Conservation (phyloP, 2,113 vertebrate genomes). For the Atherinomorus stipes region DNA sequence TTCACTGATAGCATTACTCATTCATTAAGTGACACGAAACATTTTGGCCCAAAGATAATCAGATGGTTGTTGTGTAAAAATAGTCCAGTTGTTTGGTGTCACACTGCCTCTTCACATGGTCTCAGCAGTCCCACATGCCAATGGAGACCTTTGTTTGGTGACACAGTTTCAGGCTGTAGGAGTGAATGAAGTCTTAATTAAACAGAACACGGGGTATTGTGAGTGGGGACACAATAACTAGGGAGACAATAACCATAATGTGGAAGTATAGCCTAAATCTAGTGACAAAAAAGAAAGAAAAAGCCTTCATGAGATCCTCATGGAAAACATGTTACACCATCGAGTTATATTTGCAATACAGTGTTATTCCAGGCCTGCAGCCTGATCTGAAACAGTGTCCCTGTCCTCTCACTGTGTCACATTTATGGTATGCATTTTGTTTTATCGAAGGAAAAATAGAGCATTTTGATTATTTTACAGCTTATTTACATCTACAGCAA, state of each 20-base stretch:
- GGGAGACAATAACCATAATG: constrained; percentile 23
- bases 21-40: constrained; percentile 69
- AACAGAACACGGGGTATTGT: constrained; percentile 64
- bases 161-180: constrained; percentile 76
- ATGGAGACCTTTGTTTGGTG: constrained; percentile 79
- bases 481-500: neutral
- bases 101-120: constrained; percentile 66
- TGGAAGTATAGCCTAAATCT: constrained; percentile 14
- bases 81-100: constrained; percentile 71
- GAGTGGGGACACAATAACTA: constrained; percentile 30
- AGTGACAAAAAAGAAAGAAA: constrained; percentile 1
- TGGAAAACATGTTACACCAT: constrained; percentile 37
- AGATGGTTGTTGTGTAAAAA: constrained; percentile 66
- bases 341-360: constrained; percentile 52
- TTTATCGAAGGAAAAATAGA: neutral
- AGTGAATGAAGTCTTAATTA: constrained; percentile 78
- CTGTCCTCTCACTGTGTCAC: constrained; percentile 7
- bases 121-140: constrained; percentile 60
- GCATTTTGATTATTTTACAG: no score
- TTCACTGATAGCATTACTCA: constrained; percentile 40
- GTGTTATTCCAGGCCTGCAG: constrained; percentile 32
- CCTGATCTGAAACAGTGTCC: no score
- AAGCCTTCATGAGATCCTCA: constrained; percentile 2
- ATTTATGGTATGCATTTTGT: neutral
- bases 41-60: constrained; percentile 55